Evolutionary conservation across 2,888 invertebrate species (phyloP), one percentile per base, ranked within the genome.

Genomic region (Lasioglossum lativentre): DNA sequence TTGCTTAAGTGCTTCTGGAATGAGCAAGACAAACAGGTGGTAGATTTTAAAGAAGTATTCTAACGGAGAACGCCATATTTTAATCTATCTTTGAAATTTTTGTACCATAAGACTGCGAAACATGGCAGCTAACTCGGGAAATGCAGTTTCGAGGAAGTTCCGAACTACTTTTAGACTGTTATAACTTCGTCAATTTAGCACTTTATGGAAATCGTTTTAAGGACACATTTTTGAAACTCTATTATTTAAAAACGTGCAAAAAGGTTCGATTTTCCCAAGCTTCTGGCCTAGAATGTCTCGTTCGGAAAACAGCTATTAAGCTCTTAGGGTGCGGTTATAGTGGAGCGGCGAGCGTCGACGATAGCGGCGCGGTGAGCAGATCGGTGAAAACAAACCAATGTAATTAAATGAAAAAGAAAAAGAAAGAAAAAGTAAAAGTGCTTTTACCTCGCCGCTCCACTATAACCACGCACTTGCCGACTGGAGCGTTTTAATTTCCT

Each of bases 121-220:
- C n/a, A 56, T 56, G 56, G n/a, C n/a, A n/a, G 56, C n/a, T 56
- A 56, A 56, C 56, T 56, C n/a, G n/a, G n/a, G 56, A 56, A n/a
- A 56, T 56, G 56, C 56, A 56, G 56, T 56, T 56, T 4, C 56
- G 0, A 12, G n/a, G n/a, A 4, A 56, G n/a, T 56, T 56, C n/a
- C n/a, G 4, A 56, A 56, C 56, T n/a, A n/a, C 56, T n/a, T 56
- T n/a, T 56, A 56, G 4, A 12, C 56, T 56, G n/a, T 56, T 56
- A n/a, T 56, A 56, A 56, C 56, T 56, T 56, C n/a, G n/a, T 56
- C 56, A 56, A 56, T 56, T 56, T 56, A n/a, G n/a, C 56, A 56
- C n/a, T 56, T n/a, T n/a, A n/a, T n/a, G n/a, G 56, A n/a, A 56
- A 56, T 56, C 56, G 56, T n/a, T 56, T n/a, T n/a, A 56, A 12